These are phyloP conservation scores for Celastrina argiolus DNA, from an alignment of 2,888 invertebrate species.

Conservation along the genomic window DNA sequence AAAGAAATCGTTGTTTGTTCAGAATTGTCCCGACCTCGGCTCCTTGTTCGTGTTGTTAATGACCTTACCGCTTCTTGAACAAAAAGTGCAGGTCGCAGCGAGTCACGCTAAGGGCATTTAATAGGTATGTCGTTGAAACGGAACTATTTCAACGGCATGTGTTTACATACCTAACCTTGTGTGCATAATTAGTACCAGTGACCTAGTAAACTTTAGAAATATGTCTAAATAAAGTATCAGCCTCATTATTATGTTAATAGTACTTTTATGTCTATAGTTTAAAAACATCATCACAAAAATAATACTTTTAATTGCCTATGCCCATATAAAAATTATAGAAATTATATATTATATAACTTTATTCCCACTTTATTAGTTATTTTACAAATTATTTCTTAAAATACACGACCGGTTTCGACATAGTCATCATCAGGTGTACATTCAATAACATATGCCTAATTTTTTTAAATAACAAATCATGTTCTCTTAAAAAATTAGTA, in stretches of 20 bases:
- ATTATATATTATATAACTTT: too few relatives aligned
- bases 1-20: neutral
- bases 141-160: constrained; percentile 4
- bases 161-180: neutral
- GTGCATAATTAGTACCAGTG: constrained; percentile 9
- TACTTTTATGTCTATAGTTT: too few relatives aligned
- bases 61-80: constrained; percentile 32
- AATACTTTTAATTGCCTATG: too few relatives aligned
- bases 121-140: neutral
- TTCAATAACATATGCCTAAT: too few relatives aligned
- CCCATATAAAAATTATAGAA: too few relatives aligned
- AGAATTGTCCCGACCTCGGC: constrained; percentile 25
- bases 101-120: constrained; percentile 40
- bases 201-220: neutral
- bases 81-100: constrained; percentile 29
- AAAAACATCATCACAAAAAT: neutral
- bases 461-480: too few relatives aligned
- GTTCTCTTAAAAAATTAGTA: too few relatives aligned
- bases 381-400: too few relatives aligned
- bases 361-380: too few relatives aligned
- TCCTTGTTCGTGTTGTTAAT: constrained; percentile 26
- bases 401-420: too few relatives aligned
- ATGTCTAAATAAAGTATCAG: neutral
- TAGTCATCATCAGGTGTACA: too few relatives aligned
- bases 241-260: neutral